These are phyloP conservation scores for Pristionchus arcanus DNA, from an alignment of 2,888 invertebrate species.

Conservation along the genomic window DNA sequence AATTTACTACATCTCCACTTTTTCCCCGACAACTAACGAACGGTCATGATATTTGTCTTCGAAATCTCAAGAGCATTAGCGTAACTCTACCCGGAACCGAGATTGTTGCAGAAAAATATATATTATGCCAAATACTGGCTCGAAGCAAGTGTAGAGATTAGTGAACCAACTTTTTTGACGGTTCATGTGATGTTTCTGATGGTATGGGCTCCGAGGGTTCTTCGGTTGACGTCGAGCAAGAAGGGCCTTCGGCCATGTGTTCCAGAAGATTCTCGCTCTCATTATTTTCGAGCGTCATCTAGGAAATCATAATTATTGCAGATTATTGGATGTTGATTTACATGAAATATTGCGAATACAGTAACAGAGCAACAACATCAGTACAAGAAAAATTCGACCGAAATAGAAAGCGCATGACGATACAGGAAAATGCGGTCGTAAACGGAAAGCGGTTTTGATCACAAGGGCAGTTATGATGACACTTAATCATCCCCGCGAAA, in stretches of 20 bases:
- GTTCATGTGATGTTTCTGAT: no score
- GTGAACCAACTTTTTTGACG: slow-evolving; percentile 16
- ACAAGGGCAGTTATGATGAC: background rate
- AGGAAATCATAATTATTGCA: background rate
- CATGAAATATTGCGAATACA: no score
- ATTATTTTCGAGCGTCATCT: slow-evolving; percentile 32
- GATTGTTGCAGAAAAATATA: no score
- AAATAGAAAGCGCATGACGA: background rate
- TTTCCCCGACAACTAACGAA: no score
- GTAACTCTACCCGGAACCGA: no score
- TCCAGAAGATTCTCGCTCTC: slow-evolving; percentile 33
- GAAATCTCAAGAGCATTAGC: no score
- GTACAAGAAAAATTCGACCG: no score
- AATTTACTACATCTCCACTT: no score
- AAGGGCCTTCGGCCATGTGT: slow-evolving; percentile 31
- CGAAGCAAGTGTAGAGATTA: no score
- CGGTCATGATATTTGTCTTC: no score
- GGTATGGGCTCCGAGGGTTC: no score
- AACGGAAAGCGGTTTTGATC: background rate
- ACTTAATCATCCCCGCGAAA: background rate
- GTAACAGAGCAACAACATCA: background rate
- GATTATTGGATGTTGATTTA: background rate
- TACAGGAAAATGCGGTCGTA: background rate
- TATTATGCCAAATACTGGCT: no score
- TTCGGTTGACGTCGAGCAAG: background rate